Base-by-base conservation (phyloP, 2,113 vertebrate genomes). In the Megaleporinus macrocephalus region DNA sequence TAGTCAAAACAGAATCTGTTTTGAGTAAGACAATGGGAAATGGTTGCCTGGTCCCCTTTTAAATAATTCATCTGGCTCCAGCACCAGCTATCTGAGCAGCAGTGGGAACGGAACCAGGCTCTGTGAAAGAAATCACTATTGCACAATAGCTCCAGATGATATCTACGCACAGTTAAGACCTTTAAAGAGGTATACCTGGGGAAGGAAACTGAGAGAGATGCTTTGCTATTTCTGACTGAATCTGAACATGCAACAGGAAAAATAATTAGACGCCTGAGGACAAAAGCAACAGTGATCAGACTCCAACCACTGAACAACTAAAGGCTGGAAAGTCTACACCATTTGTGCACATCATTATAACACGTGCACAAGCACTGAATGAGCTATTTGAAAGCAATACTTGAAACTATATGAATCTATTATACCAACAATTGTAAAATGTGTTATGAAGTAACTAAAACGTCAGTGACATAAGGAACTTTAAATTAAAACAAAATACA, bases 1-100 rank as follows among this genome's bases (percentile, higher is more conserved):
- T 73, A 59, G 73, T 82, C 55, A 82, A 87, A 87, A 83, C 81
- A 84, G 47, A 53, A 78, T 55, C 65, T 76, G 55, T 80, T 82
- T 84, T 76, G 44, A 81, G 41, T 73, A 68, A 59, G 82, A 69
- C 44, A 44, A 57, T 69, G 15, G 33, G 30, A 59, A 81, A 75
- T 71, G 10, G 61, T 61, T 79, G 47, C 61, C 71, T 63, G 29
- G 63, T 78, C 29, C 66, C 24, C 33, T 80, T 79, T 81, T 84
- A 41, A 73, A 79, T 68, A 82, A 26, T n/a, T 80, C 51, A 49
- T 70, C 73, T 55, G 70, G 68, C 66, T 70, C 13, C 26, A 51
- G 66, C 16, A 14, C 12, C 22, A 63, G 53, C 75, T 57, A 76
- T 55, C 63, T 41, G 20, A 61, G 33, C 47, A 86, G 47, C 20